Base-by-base conservation (phyloP, 2,888 invertebrate genomes). In the Beris morrisii region DNA sequence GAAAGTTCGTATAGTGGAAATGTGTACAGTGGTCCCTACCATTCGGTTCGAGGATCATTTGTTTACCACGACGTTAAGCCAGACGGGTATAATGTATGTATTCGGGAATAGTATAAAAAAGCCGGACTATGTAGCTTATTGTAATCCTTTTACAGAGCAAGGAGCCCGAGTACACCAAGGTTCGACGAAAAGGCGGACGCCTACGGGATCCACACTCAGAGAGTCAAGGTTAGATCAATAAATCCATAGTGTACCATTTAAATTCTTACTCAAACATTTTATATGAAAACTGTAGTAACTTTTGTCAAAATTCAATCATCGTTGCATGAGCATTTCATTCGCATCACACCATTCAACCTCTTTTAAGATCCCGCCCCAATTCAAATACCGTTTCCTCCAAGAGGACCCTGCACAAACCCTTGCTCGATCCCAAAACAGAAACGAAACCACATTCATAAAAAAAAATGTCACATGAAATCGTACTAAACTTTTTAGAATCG, bases 1-100 rank as follows among this genome's bases (percentile, higher is more conserved):
- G 93, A 94, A 81, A 93, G 93, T 80, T 92, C 93, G 63, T 93
- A 93, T 83, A 93, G 92, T 77, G 92, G 92, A 66, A 92, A 92
- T 80, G 90, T 92, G 61, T 92, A 92, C 81, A 91, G 91, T 79
- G 92, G 92, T 11, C 92, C 92, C 73, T 92, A 92, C 81, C 92
- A 92, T 81, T 91, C 91, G 70, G 91, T 92, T 72, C 85, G 91
- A 69, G 91, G 91, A 58, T 91, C 91, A 73, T 93, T 93, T 84
- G 92, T 93, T 73, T 93, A 93, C 82, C 93, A 93, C 82, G 93
- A 93, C 81, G 90, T 92, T 70, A 91, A 92, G 81, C 86, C 88
- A 69, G 81, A 81, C 67, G 77, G 76, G 69, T 80, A 79, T 73
- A 79, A 80, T 72, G 81, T 81, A 72, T 75, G 76, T 72, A 58